Percentiles rank a stretch among this genome's conserved stretches.
phyloP scores from a whole-genome alignment of 2,797 vertebrate species.

The Knipowitschia caucasica region DNA sequence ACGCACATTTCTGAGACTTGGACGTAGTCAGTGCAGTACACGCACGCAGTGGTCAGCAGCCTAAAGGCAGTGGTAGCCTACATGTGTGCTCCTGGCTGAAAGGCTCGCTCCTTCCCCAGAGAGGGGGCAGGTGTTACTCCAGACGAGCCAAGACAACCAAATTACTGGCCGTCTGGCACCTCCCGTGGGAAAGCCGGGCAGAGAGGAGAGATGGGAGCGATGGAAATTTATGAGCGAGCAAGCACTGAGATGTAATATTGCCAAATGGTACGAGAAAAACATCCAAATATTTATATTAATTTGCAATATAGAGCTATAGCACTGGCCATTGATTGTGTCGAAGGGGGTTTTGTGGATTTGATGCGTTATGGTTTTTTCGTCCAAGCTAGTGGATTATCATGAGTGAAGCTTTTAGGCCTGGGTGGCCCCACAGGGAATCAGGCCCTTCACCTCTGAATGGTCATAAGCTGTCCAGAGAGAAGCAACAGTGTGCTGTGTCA shows the following conservation, averaged over 20 bases:
- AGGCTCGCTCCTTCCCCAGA: conserved; percentile 77
- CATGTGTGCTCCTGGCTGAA: conserved; percentile 71
- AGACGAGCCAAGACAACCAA: conserved; percentile 99
- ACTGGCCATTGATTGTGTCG: conserved; percentile 39
- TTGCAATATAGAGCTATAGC: conserved; percentile 29
- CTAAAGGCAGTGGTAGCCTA: conserved; percentile 70
- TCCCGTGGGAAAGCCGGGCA: conserved; percentile 86
- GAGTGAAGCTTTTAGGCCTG: conserved; percentile 31
- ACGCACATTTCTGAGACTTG: conserved; percentile 20
- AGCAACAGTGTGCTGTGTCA: conserved; percentile 29
- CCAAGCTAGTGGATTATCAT: conserved; percentile 46
- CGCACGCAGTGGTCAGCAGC: conserved; percentile 64
- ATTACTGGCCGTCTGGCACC: conserved; percentile 98
- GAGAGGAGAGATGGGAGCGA: conserved; percentile 65
- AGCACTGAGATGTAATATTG: conserved; percentile 64
- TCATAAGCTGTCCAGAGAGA: conserved; percentile 40
- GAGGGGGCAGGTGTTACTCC: conserved; percentile 98
- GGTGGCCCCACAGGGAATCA: conserved; percentile 41
- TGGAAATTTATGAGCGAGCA: conserved; percentile 73
- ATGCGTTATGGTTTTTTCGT: conserved; percentile 37
- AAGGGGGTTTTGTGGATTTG: conserved; percentile 38
- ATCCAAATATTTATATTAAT: conserved; percentile 70
- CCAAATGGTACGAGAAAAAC: conserved; percentile 67
- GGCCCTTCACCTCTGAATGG: conserved; percentile 52
- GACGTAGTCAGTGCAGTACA: conserved; percentile 16